Evolutionary conservation across 2,113 vertebrate genomes (phyloP), one percentile per base, ranked within the genome.

Genomic region (Pontoporia blainvillei): DNA sequence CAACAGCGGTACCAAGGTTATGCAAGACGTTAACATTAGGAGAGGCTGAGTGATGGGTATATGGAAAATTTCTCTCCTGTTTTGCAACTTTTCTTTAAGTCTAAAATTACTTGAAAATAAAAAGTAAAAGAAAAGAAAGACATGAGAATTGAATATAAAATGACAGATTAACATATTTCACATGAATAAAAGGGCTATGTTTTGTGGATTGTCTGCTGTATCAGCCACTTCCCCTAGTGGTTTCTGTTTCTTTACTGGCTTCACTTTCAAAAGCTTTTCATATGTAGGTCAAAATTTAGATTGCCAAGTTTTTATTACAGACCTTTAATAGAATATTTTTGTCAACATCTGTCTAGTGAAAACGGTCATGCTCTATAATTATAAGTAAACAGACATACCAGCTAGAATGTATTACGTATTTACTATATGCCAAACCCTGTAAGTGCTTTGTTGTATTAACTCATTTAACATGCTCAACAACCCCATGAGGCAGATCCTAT

Each of bases 211-310:
- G 2, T 25, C 52, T 41, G 79, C 64, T 81, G 41, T 54, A 34
- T 69, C 36, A 83, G n/a, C 36, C 14, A 76, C 0, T 31, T 95
- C 27, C 76, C 57, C 39, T 75, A 49, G 46, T 52, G 71, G 76
- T 39, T 46, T 82, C 8, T 57, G 44, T 71, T 79, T 91, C 64
- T 93, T 69, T 52, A 62, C 8, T 71, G 49, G 36, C 23, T 94
- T 88, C 29, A 31, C 61, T 96, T 85, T 86, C 82, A 93, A 95
- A 96, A 89, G 39, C 39, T 88, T 96, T 94, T 57, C n/a, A 73
- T 78, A 85, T n/a, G 29, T 69, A 97, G 84, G 83, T 46, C 25
- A 97, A 95, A 83, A 94, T 81, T 67, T 59, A 96, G 57, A 90
- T 91, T 15, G 57, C 34, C 85, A 64, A 57, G 59, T 49, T 85